phyloP scores from a whole-genome alignment of 2,113 vertebrate genomes.

The Nothoprocta perdicaria region DNA sequence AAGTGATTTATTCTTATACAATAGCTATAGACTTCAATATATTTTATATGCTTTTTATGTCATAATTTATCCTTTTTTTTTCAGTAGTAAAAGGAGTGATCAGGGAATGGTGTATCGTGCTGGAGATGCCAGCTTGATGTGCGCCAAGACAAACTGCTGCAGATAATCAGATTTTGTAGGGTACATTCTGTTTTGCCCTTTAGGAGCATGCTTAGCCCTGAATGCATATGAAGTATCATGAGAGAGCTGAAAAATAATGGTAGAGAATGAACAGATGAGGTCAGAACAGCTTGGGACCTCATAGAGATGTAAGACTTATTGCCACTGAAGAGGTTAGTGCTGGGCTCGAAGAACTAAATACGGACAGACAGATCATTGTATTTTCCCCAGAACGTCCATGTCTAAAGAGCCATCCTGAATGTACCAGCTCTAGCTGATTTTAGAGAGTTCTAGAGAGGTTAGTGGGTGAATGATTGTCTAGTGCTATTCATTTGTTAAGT shows the following conservation, averaged over 20 bases:
- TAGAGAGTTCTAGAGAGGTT: not conserved
- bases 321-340: not conserved
- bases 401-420: not conserved
- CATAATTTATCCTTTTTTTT: not conserved
- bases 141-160: not conserved
- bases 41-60: not conserved
- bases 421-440: not conserved
- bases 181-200: not conserved
- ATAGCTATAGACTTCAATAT: not conserved
- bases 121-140: not conserved
- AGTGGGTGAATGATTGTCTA: not conserved
- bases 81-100: accelerated
- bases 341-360: not conserved
- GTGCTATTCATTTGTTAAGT: not conserved
- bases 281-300: not conserved
- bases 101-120: not conserved
- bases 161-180: not conserved
- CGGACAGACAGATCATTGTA: not conserved
- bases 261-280: not conserved
- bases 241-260: not conserved
- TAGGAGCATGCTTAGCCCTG: not conserved
- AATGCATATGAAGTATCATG: not conserved
- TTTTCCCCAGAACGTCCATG: not conserved
- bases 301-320: not conserved
- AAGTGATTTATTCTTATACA: not conserved